These are phyloP conservation scores for Lindbergichthys nudifrons DNA, from an alignment of 2,797 vertebrate genomes.

Conservation along the genomic window DNA sequence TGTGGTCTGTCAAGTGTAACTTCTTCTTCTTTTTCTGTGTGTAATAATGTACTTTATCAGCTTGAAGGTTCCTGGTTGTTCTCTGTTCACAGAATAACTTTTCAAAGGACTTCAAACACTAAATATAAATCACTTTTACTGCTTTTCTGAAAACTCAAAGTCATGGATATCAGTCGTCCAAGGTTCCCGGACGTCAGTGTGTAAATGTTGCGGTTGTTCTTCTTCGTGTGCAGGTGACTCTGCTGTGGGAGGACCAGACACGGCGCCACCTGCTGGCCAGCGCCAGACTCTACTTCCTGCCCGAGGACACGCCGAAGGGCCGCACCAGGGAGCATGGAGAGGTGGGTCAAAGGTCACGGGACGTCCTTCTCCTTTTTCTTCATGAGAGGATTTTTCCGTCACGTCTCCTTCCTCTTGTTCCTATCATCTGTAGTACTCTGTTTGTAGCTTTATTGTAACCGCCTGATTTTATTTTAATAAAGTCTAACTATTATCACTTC, in stretches of 20 bases:
- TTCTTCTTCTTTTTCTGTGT: background rate
- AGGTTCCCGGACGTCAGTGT: background rate
- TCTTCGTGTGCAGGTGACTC: conserved; percentile 71
- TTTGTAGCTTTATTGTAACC: background rate
- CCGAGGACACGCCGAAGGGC: conserved; percentile 87
- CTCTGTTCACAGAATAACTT: background rate
- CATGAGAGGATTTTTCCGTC: background rate
- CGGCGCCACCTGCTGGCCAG: conserved; percentile 86
- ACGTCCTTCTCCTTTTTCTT: background rate
- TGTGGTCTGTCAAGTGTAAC: background rate
- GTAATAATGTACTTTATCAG: background rate
- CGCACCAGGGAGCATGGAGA: conserved; percentile 85
- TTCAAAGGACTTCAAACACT: background rate
- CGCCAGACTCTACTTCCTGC: conserved; percentile 85
- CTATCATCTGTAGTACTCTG: background rate
- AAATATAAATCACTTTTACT: background rate
- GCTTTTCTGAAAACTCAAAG: background rate
- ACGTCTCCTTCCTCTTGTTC: background rate
- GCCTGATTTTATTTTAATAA: background rate
- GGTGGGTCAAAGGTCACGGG: conserved; percentile 68
- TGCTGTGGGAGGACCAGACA: conserved; percentile 87
- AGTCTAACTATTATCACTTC: background rate
- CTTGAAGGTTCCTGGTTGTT: background rate
- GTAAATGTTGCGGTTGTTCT: background rate
- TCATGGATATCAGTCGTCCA: background rate